A percentile compares a stretch with the other conserved stretches of the same genome.
Evolutionary conservation across 2,113 vertebrate species (phyloP).

Genomic region (Rissa tridactyla): DNA sequence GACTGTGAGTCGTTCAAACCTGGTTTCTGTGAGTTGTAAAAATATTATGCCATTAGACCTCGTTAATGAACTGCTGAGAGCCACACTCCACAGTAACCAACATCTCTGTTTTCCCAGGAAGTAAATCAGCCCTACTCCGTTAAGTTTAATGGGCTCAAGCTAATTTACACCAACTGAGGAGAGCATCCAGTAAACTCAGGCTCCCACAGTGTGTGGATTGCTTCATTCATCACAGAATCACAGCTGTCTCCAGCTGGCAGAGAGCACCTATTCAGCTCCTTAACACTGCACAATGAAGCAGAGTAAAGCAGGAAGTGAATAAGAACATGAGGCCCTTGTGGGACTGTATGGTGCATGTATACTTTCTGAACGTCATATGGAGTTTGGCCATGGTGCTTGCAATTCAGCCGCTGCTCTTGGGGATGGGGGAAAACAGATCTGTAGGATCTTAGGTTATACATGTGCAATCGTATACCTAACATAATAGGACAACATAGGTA

Average conservation of each 20-base stretch:
- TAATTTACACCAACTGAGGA: background rate
- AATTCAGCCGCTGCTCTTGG: background rate
- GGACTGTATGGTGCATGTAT: background rate
- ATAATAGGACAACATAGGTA: background rate
- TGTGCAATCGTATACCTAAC: background rate
- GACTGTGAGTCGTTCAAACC: background rate
- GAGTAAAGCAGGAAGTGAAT: background rate
- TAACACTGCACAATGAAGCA: background rate
- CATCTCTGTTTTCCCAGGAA: background rate
- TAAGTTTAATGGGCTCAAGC: background rate
- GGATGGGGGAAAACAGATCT: background rate
- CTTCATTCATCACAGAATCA: background rate
- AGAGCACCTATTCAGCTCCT: background rate
- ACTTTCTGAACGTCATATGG: background rate
- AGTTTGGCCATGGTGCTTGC: background rate
- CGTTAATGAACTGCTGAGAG: conserved; percentile 10
- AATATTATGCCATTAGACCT: background rate
- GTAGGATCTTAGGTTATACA: background rate
- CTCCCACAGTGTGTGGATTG: background rate
- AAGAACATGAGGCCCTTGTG: background rate
- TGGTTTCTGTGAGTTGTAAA: background rate
- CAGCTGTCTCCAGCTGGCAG: background rate
- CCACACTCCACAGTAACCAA: background rate
- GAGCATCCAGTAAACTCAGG: background rate
- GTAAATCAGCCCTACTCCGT: background rate